phyloP scores from a whole-genome alignment of 2,113 vertebrate species.

The Sturnus vulgaris region DNA sequence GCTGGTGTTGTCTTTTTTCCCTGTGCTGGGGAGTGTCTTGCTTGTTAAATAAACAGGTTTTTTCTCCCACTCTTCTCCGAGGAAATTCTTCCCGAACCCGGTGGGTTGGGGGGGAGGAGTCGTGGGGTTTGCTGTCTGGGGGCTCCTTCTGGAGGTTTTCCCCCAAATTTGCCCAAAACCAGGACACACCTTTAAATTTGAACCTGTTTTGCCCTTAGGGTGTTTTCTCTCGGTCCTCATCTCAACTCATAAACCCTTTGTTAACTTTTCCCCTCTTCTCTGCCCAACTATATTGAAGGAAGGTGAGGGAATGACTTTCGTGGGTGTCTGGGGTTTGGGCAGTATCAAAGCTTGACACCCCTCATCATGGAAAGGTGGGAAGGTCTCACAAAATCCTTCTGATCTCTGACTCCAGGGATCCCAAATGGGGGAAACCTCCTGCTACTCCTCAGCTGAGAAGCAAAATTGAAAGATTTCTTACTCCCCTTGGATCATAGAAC shows the following conservation, averaged over 20 bases:
- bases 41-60: no score
- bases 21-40: no score
- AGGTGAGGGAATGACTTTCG: fast-evolving
- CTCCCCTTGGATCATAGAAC: neutral
- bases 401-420: neutral
- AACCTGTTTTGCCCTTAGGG: neutral
- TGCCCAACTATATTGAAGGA: neutral
- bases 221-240: neutral
- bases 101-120: no score
- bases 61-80: no score
- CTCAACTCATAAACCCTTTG: neutral
- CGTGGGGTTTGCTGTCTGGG: no score
- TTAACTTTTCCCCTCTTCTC: neutral
- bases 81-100: no score
- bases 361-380: neutral
- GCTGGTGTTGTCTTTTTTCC: no score
- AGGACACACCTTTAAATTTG: neutral
- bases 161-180: no score
- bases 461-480: neutral
- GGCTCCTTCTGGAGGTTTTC: no score
- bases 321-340: neutral
- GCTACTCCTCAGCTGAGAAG: neutral
- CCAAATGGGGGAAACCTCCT: neutral
- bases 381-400: neutral
- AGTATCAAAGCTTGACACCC: neutral